A percentile compares a stretch with the other conserved stretches of the same genome.
Conservation (phyloP, 2,888 invertebrate species). For the Andrena flavipes region DNA sequence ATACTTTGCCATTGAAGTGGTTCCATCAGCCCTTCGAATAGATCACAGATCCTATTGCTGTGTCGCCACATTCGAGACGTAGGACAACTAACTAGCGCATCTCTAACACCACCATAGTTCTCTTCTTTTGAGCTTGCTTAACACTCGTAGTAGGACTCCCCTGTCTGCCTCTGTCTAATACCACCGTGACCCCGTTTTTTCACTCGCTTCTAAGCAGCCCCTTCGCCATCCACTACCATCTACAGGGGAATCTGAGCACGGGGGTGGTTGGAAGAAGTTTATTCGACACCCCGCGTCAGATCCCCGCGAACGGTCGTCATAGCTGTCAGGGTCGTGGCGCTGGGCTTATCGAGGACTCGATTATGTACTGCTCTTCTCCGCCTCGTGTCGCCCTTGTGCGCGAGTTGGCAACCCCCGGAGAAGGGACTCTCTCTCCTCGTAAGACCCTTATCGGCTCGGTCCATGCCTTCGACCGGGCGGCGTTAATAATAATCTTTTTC, state of each 20-base stretch:
- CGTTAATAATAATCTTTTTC: conserved; percentile 76
- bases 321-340: conserved; percentile 59
- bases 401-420: conserved; percentile 49
- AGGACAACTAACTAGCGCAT: not conserved
- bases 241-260: conserved; percentile 1
- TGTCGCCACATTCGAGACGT: too few relatives aligned
- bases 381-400: conserved; percentile 62
- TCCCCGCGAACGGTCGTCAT: conserved; percentile 69
- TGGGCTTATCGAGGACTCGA: conserved; percentile 65
- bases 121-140: not conserved
- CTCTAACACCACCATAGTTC: not conserved
- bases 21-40: too few relatives aligned
- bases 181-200: conserved; percentile 10
- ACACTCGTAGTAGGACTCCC: not conserved
- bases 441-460: conserved; percentile 80
- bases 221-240: not conserved
- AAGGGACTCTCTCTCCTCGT: conserved; percentile 55
- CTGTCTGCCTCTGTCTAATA: not conserved
- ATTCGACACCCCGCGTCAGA: conserved; percentile 33
- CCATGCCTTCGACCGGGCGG: conserved; percentile 74
- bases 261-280: conserved; percentile 18
- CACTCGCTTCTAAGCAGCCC: conserved; percentile 10
- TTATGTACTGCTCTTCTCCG: conserved; percentile 52
- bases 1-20: too few relatives aligned
- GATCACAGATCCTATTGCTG: too few relatives aligned